Evolutionary conservation across 2,113 vertebrate genomes (phyloP).

Genomic region (Desmodus rotundus): DNA sequence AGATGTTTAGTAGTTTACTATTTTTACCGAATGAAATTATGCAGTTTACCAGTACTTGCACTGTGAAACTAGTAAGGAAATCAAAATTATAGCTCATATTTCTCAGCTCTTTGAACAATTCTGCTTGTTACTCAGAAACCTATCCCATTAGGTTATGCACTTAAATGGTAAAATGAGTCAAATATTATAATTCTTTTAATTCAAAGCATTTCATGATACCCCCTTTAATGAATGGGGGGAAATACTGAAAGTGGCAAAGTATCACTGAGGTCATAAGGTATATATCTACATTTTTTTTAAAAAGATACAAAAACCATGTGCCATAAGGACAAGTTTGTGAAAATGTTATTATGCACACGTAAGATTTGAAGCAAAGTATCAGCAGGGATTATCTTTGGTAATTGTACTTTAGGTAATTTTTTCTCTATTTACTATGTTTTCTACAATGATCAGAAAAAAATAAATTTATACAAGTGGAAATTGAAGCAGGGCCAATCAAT

Average conservation of each 20-base stretch:
- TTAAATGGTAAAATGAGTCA: conserved; percentile 22
- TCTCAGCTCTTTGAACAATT: neutral
- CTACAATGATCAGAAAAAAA: neutral
- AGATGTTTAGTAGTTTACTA: neutral
- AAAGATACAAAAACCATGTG: neutral
- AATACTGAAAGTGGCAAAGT: neutral
- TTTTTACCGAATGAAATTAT: neutral
- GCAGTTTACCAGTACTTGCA: neutral
- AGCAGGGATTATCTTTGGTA: neutral
- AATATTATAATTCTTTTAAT: neutral
- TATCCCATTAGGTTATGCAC: neutral
- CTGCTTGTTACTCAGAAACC: neutral
- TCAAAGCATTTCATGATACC: neutral
- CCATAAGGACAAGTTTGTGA: neutral
- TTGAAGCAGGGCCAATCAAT: neutral
- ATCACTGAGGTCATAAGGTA: neutral
- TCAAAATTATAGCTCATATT: neutral
- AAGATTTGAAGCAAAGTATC: conserved; percentile 23
- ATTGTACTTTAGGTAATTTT: neutral
- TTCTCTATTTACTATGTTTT: neutral
- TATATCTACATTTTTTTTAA: no score
- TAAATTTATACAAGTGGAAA: neutral
- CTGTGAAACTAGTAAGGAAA: neutral
- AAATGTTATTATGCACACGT: neutral
- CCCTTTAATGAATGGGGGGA: neutral